Conservation (phyloP, 2,113 vertebrate genomes). For the Gobius niger region DNA sequence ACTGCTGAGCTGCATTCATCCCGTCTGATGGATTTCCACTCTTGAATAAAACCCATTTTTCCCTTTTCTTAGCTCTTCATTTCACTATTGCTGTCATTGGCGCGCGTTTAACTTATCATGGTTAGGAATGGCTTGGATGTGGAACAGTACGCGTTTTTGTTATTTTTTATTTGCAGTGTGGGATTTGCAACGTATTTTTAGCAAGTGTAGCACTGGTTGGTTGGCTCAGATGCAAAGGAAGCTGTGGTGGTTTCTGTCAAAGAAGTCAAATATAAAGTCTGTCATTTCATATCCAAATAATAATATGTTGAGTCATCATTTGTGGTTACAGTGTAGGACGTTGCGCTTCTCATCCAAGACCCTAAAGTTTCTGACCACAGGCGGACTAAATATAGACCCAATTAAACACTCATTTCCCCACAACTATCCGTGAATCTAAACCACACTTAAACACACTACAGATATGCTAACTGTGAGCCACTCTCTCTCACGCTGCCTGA, state of each 20-base stretch:
- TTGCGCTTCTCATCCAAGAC: no score
- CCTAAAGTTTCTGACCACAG: no score
- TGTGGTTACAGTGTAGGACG: no score
- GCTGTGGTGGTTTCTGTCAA: no score
- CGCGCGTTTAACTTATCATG: constrained; percentile 13
- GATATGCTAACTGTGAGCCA: not conserved
- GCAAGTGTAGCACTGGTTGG: no score
- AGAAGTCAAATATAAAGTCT: no score
- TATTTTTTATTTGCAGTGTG: constrained; percentile 9
- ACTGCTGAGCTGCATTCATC: constrained; percentile 27
- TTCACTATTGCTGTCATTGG: constrained; percentile 35
- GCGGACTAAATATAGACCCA: no score
- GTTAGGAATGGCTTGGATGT: not conserved
- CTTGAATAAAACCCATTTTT: constrained; percentile 33
- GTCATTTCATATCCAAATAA: no score
- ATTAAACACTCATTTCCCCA: not conserved
- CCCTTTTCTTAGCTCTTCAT: constrained; percentile 20
- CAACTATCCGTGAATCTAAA: not conserved
- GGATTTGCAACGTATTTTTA: no score
- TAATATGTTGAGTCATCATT: no score
- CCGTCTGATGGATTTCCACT: constrained; percentile 30
- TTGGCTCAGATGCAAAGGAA: no score
- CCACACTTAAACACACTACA: not conserved
- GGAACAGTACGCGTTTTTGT: not conserved
- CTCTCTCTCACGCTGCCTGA: not conserved